Evolutionary conservation across 2,888 invertebrate genomes (phyloP).

Genomic region (Onchidella celtica): DNA sequence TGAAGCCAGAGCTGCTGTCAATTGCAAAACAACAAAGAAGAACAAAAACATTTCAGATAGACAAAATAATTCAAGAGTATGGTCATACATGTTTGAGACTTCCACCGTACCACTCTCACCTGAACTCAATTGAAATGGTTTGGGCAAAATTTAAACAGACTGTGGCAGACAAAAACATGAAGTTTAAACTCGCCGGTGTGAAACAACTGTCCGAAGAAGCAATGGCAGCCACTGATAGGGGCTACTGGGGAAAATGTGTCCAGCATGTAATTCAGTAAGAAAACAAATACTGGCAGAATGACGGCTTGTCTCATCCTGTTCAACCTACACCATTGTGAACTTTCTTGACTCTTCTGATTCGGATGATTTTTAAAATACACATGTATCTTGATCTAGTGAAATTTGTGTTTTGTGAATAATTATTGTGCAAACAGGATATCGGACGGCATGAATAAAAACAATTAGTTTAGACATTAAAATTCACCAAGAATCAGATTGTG

Average conservation of each 20-base stretch:
- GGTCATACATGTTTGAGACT: too few relatives aligned
- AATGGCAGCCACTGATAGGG: neutral
- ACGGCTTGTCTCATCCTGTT: neutral
- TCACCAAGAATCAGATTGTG: neutral
- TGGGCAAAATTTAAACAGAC: neutral
- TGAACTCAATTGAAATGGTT: too few relatives aligned
- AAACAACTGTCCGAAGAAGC: neutral
- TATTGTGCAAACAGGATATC: neutral
- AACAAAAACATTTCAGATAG: too few relatives aligned
- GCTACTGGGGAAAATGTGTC: neutral
- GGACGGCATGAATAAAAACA: neutral
- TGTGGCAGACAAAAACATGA: neutral
- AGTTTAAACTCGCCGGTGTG: neutral
- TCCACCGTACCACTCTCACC: too few relatives aligned
- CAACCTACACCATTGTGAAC: neutral
- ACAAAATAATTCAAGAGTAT: too few relatives aligned
- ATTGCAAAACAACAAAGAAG: too few relatives aligned
- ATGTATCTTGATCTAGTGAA: neutral
- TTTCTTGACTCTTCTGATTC: neutral
- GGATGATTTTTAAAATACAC: neutral
- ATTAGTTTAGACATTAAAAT: neutral
- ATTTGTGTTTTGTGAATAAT: neutral
- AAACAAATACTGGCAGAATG: neutral
- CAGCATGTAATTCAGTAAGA: neutral
- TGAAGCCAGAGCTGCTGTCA: too few relatives aligned